Percentiles rank a stretch among this genome's conserved stretches.
Evolutionary conservation across 2,113 vertebrate genomes (phyloP).

Genomic region (Pedetes capensis): DNA sequence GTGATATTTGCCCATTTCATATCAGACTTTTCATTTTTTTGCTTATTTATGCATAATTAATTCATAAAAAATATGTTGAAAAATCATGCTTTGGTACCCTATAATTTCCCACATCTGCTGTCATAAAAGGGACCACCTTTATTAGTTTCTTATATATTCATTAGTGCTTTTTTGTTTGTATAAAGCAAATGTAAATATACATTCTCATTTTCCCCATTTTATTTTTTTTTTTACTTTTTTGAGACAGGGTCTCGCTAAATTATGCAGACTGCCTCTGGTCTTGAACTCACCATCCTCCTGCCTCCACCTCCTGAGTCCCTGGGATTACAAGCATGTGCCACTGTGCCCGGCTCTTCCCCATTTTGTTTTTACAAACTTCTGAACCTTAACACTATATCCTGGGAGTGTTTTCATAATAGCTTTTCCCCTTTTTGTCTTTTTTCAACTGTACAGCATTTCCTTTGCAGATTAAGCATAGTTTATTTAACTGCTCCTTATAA

Average conservation of each 20-base stretch:
- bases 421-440: conserved; percentile 13
- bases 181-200: conserved; percentile 9
- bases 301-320: no score
- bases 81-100: not conserved
- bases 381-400: not conserved
- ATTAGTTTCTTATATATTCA: not conserved
- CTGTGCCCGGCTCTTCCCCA: no score
- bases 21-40: conserved; percentile 1
- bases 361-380: no score
- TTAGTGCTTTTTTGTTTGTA: not conserved
- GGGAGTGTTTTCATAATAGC: conserved; percentile 22
- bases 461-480: conserved; percentile 15
- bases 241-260: no score
- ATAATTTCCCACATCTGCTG: not conserved
- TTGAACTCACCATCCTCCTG: no score
- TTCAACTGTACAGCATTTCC: conserved; percentile 6
- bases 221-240: no score
- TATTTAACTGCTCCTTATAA: conserved; percentile 25
- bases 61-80: not conserved
- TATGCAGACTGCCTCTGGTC: no score
- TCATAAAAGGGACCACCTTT: not conserved
- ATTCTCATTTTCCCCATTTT: not conserved
- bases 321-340: no score
- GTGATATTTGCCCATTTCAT: conserved; percentile 12
- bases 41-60: not conserved